Evolutionary conservation across 2,113 vertebrate species (phyloP), one percentile per base, ranked within the genome.

Genomic region (Hyperopisus bebe): DNA sequence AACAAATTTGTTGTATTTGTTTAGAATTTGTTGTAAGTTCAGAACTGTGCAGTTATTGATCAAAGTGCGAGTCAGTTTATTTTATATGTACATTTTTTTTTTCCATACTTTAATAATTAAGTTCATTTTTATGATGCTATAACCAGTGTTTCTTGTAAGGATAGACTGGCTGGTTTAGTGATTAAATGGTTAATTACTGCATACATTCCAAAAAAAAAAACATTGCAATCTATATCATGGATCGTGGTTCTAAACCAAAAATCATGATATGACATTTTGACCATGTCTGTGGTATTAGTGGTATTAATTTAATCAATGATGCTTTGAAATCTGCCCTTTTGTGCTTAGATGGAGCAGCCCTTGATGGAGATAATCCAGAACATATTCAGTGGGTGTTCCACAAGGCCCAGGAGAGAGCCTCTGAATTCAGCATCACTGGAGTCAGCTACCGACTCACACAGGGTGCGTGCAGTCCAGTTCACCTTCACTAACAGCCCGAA

Each of bases 381-480:
- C 98, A 99, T 58, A 99, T 99, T 93, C 97, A 99, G 86, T 99
- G 98, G 98, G 98, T 99, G 94, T 99, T 97, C 91, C 96, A 98
- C 90, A 97, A 96, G 91, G 96, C 98, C 47, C 92, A 97, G 88
- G 97, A 98, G 92, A 96, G 98, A 94, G 98, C 98, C 92, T 95
- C 97, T 53, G 97, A 98, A 46, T 98, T 97, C 91, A 97, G 93
- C 90, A 99, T 99, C 93, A 97, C 97, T 90, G 98, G 98, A 92
- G 95, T 99, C 90, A 97, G 97, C 0, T 98, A 98, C 92, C 96
- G 98, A 94, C 97, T 99, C 90, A 99, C 98, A 77, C 98, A 99
- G 95, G 98, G 98, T 98, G 94, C 95, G 94, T 90, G 55, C 87
- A 66, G 35, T 31, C 11, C 27, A 9, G 44, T 5, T 19, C 35